A percentile compares a stretch with the other conserved stretches of the same genome.
These are phyloP conservation scores for Macrochelys suwanniensis DNA, from an alignment of 2,797 vertebrate genomes.

Conservation along the genomic window DNA sequence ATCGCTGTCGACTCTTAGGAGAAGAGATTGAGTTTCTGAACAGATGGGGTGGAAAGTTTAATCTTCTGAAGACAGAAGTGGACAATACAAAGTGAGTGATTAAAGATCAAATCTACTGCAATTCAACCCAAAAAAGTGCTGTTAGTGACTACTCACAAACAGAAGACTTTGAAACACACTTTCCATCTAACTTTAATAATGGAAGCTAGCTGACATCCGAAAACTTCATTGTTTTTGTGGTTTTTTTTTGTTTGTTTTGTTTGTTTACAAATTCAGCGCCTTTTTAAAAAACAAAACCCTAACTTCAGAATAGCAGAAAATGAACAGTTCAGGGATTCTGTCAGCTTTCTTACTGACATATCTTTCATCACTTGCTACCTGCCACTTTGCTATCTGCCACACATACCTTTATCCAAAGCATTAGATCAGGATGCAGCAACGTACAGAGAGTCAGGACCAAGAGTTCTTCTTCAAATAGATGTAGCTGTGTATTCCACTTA, in stretches of 20 bases:
- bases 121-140: not conserved
- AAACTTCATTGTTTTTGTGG: not conserved
- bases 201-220: not conserved
- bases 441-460: not conserved
- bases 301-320: not conserved
- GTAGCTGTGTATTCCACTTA: not conserved
- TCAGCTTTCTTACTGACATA: not conserved
- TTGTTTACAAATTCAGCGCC: not conserved
- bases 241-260: no score
- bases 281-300: not conserved
- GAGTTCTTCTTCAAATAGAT: not conserved
- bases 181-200: not conserved
- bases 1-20: constrained; percentile 79
- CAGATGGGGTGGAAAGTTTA: constrained; percentile 84
- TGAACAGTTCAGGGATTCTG: not conserved
- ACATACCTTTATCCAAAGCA: not conserved
- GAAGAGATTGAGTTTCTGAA: constrained; percentile 84
- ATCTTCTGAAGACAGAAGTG: constrained; percentile 77
- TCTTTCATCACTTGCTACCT: not conserved
- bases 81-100: constrained; percentile 80
- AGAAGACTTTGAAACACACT: not conserved
- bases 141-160: not conserved
- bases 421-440: not conserved
- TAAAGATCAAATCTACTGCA: not conserved
- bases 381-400: not conserved